Percentiles rank a stretch among this genome's conserved stretches.
Evolutionary conservation across 2,888 invertebrate species (phyloP).

Genomic region (Cyaniris semiargus): DNA sequence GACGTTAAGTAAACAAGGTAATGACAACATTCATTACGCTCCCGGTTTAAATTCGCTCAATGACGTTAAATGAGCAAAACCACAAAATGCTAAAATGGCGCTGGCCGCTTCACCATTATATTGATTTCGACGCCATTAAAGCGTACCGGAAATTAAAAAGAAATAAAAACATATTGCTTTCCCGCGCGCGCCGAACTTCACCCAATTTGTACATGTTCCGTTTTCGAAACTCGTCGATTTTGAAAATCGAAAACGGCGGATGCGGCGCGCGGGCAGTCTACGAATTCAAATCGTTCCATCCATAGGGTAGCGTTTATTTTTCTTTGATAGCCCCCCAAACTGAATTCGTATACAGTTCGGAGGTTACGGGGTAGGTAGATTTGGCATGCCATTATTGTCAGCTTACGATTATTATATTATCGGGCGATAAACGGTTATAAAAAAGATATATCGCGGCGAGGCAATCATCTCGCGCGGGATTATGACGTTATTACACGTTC

Average conservation of each 20-base stretch:
- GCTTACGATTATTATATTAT: slow-evolving; percentile 78
- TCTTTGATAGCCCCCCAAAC: slow-evolving; percentile 33
- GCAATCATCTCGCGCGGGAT: slow-evolving; percentile 70
- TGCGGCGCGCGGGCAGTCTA: slow-evolving; percentile 35
- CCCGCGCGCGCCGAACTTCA: slow-evolving; percentile 75
- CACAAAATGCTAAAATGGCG: slow-evolving; percentile 75
- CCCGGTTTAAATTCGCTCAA: slow-evolving; percentile 58
- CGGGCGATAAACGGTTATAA: slow-evolving; percentile 76
- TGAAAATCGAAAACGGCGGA: slow-evolving; percentile 51
- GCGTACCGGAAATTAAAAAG: slow-evolving; percentile 79
- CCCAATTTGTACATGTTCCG: slow-evolving; percentile 75
- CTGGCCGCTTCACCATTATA: slow-evolving; percentile 73
- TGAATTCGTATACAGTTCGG: slow-evolving; percentile 49
- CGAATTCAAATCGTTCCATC: slow-evolving; percentile 39
- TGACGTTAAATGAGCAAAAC: slow-evolving; percentile 75
- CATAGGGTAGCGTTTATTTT: slow-evolving; percentile 35
- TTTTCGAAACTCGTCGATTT: slow-evolving; percentile 66
- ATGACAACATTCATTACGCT: slow-evolving; percentile 60
- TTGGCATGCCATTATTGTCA: slow-evolving; percentile 78
- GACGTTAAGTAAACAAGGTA: slow-evolving; percentile 50
- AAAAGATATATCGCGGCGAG: slow-evolving; percentile 71
- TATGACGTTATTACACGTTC: slow-evolving; percentile 70
- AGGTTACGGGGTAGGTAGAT: slow-evolving; percentile 68
- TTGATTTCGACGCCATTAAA: slow-evolving; percentile 80
- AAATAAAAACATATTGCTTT: slow-evolving; percentile 79